Conservation (phyloP, 1,140 invertebrate species). For the Portunus trituberculatus region DNA sequence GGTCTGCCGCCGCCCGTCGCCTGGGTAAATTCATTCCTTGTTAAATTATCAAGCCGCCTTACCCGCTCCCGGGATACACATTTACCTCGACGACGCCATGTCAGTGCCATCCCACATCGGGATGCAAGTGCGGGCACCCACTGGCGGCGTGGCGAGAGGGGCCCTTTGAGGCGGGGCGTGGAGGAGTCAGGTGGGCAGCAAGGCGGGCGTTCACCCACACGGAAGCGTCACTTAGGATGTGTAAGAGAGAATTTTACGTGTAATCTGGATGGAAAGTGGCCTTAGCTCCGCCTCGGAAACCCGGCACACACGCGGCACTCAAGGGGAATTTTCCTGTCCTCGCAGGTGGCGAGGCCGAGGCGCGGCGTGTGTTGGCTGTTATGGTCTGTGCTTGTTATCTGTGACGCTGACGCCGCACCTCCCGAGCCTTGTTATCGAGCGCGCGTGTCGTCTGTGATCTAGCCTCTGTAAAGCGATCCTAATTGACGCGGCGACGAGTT, state of each 20-base stretch:
- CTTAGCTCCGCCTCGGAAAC: neutral
- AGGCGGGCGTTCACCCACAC: neutral
- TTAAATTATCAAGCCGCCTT: conserved; percentile 49
- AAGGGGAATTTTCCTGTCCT: neutral
- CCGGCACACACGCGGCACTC: neutral
- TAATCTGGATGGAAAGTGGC: conserved; percentile 23
- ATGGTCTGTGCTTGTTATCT: neutral
- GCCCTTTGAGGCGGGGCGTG: neutral
- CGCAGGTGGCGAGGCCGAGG: neutral
- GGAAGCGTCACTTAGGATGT: conserved; percentile 4
- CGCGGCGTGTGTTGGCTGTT: neutral
- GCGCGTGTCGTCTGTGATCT: neutral
- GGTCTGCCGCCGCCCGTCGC: neutral
- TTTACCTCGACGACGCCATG: neutral
- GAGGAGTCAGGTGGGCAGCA: neutral
- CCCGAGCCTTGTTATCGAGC: neutral
- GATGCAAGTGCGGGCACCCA: neutral
- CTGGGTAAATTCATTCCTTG: conserved; percentile 32
- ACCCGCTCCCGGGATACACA: conserved; percentile 26
- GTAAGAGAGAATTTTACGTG: conserved; percentile 32
- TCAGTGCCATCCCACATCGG: neutral
- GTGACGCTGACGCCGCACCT: neutral
- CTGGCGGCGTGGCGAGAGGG: neutral
- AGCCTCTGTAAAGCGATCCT: conserved; percentile 9
- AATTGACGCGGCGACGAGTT: conserved; percentile 1